Evolutionary conservation across 2,888 invertebrate species (phyloP).

Genomic region (Ctena decussata): DNA sequence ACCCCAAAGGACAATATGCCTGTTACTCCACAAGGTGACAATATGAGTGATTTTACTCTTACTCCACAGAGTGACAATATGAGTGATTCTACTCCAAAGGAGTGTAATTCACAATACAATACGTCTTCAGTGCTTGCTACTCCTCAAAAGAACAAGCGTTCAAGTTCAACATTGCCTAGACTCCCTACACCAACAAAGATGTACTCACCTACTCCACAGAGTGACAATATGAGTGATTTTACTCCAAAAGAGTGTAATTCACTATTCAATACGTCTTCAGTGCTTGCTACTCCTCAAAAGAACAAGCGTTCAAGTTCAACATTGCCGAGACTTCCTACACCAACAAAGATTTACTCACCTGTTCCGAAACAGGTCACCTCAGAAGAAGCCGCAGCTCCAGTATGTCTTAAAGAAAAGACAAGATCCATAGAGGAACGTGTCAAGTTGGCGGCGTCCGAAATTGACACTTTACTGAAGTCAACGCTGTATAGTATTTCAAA

Average conservation of each 20-base stretch:
- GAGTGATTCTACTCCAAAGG: not conserved
- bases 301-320: not conserved
- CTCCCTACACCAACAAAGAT: no score
- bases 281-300: not conserved
- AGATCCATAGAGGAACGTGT: not conserved
- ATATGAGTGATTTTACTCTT: not conserved
- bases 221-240: not conserved
- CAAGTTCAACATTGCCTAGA: no score
- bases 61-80: not conserved
- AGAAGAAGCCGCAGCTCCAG: no score
- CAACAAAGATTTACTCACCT: no score
- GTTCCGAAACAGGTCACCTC: no score
- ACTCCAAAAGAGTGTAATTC: not conserved
- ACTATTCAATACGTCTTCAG: not conserved
- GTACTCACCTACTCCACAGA: not conserved
- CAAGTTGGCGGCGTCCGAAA: not conserved
- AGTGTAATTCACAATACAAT: not conserved
- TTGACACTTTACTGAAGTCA: not conserved
- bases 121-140: not conserved
- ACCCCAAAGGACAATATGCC: not conserved
- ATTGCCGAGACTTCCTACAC: no score
- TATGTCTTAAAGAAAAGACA: no score
- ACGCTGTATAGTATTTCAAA: not conserved
- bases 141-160: not conserved
- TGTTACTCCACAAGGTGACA: no score